These are phyloP conservation scores for Aurelia sp. DNA, from an alignment of 30 jellyfish, hydroid and myxozoan genomes.

Conservation along the genomic window DNA sequence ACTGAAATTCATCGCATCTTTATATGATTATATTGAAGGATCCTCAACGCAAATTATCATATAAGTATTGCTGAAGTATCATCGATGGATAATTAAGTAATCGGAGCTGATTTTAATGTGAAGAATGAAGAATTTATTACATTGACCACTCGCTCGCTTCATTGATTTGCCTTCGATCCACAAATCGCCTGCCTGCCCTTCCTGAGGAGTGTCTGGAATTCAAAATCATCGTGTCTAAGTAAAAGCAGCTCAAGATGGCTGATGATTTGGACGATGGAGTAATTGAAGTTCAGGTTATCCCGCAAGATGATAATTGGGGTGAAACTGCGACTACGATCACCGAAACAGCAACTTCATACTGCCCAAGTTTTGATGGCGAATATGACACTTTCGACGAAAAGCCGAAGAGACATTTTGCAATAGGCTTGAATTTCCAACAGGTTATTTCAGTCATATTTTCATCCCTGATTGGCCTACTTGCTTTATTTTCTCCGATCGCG, in stretches of 20 bases:
- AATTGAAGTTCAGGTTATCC: conserved; percentile 98
- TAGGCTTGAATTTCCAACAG: conserved; percentile 82
- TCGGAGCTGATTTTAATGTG: conserved; percentile 17
- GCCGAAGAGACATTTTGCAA: conserved; percentile 76
- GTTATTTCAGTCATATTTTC: conserved; percentile 75
- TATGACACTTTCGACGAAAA: conserved; percentile 82
- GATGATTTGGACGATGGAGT: conserved; percentile 98
- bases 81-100: background rate
- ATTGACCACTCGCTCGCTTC: conserved; percentile 17
- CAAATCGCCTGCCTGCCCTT: conserved; percentile 14
- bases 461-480: conserved; percentile 74
- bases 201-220: conserved; percentile 78
- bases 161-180: conserved; percentile 31
- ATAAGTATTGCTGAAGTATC: background rate
- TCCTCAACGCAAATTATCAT: too few relatives aligned
- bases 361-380: conserved; percentile 90
- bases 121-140: conserved; percentile 28
- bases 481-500: conserved; percentile 92
- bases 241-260: conserved; percentile 46
- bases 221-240: conserved; percentile 4
- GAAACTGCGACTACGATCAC: conserved; percentile 97
- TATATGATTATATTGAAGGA: too few relatives aligned
- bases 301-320: conserved; percentile 99
- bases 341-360: conserved; percentile 97
- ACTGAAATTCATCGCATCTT: background rate